Percentiles rank a stretch among this genome's conserved stretches.
These are phyloP conservation scores for Callyntrura guangdongensis DNA, from an alignment of 2,888 invertebrate genomes.

Conservation along the genomic window DNA sequence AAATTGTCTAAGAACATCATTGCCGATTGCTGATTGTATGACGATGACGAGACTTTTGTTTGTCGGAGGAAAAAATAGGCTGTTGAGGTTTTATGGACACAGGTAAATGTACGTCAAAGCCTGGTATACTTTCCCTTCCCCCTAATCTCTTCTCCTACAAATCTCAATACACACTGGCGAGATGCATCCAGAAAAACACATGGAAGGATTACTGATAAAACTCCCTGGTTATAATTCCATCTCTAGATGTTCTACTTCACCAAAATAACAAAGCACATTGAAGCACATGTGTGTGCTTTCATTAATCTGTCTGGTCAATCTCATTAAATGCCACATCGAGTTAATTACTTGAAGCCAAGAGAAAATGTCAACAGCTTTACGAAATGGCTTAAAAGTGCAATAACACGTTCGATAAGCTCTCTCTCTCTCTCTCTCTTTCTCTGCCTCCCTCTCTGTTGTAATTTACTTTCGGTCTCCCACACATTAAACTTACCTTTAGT, in stretches of 20 bases:
- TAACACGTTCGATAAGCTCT: neutral
- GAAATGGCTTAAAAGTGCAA: neutral
- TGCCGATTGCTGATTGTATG: no score
- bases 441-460: neutral
- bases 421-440: neutral
- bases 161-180: neutral
- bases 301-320: slow-evolving; percentile 27
- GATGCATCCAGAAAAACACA: neutral
- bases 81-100: no score
- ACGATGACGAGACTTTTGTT: no score
- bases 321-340: slow-evolving; percentile 30
- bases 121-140: neutral
- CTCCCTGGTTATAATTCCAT: neutral
- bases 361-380: slow-evolving; percentile 35
- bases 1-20: no score
- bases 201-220: no score
- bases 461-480: no score
- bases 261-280: neutral
- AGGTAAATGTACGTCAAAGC: no score
- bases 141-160: neutral
- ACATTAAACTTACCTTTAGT: no score
- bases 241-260: neutral
- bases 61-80: no score
- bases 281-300: slow-evolving; percentile 8
- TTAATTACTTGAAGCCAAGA: slow-evolving; percentile 38